A percentile compares a stretch with the other conserved stretches of the same genome.
Evolutionary conservation across 2,888 invertebrate species (phyloP).

Genomic region (Polydrusus tereticollis): DNA sequence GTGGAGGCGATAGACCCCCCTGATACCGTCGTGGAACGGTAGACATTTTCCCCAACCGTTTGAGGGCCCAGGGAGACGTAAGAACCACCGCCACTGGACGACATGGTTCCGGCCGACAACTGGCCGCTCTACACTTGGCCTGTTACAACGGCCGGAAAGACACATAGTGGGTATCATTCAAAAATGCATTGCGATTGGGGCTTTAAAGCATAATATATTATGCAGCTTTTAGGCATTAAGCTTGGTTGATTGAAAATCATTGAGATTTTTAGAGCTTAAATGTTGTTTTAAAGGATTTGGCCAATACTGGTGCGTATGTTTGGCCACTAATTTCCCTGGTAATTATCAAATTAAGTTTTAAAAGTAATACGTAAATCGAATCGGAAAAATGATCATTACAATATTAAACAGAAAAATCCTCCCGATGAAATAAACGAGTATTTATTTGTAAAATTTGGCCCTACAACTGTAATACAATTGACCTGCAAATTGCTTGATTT

Average conservation of each 20-base stretch:
- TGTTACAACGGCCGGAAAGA: slow-evolving; percentile 34
- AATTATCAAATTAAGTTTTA: background rate
- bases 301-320: too few species aligned
- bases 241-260: background rate
- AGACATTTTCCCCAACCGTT: slow-evolving; percentile 65
- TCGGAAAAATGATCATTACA: too few species aligned
- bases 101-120: slow-evolving; percentile 30
- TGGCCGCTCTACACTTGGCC: slow-evolving; percentile 11
- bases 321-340: background rate
- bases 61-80: slow-evolving; percentile 36
- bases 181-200: slow-evolving; percentile 35
- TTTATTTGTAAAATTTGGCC: too few species aligned
- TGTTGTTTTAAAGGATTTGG: too few species aligned
- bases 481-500: too few species aligned
- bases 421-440: too few species aligned
- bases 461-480: too few species aligned
- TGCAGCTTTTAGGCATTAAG: background rate
- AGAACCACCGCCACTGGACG: slow-evolving; percentile 37
- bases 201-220: slow-evolving; percentile 8
- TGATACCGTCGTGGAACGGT: slow-evolving; percentile 74
- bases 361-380: too few species aligned
- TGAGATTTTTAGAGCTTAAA: slow-evolving; percentile 8
- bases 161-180: slow-evolving; percentile 45
- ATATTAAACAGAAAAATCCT: too few species aligned
- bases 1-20: slow-evolving; percentile 57